These are phyloP conservation scores for Vombatus ursinus DNA, from an alignment of 2,113 vertebrate genomes.

Conservation along the genomic window DNA sequence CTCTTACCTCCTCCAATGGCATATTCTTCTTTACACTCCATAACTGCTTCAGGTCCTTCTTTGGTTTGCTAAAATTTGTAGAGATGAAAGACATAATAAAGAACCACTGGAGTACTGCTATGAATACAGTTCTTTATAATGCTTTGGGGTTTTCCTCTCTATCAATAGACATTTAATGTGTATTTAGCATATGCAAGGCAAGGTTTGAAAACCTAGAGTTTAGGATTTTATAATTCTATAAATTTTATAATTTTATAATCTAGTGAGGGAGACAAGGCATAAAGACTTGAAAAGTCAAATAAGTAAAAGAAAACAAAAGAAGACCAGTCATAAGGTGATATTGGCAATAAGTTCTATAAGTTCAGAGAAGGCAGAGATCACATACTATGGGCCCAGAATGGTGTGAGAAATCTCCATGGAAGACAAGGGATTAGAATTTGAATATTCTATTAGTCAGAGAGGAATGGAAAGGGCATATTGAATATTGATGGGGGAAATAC, in stretches of 20 bases:
- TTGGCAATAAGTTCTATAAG: background rate
- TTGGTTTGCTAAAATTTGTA: slow-evolving; percentile 70
- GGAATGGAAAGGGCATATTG: background rate
- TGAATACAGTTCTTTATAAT: background rate
- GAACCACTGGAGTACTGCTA: background rate
- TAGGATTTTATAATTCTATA: background rate
- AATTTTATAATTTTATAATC: background rate
- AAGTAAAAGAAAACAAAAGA: background rate
- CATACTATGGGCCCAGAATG: background rate
- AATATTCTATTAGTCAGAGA: background rate
- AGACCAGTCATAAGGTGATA: background rate
- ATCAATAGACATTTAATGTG: background rate
- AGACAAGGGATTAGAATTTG: background rate
- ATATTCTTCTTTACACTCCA: slow-evolving; percentile 37
- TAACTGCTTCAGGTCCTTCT: slow-evolving; percentile 32
- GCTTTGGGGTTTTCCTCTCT: background rate
- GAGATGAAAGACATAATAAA: slow-evolving; percentile 19
- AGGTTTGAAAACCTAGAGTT: background rate
- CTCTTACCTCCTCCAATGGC: slow-evolving; percentile 55
- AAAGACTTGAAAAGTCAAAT: background rate
- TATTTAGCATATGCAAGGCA: background rate
- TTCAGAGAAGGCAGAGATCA: background rate
- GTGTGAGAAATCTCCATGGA: background rate
- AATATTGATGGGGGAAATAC: background rate
- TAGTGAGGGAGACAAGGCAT: background rate